Evolutionary conservation across 2,888 invertebrate genomes (phyloP).

Genomic region (Spodoptera exigua): DNA sequence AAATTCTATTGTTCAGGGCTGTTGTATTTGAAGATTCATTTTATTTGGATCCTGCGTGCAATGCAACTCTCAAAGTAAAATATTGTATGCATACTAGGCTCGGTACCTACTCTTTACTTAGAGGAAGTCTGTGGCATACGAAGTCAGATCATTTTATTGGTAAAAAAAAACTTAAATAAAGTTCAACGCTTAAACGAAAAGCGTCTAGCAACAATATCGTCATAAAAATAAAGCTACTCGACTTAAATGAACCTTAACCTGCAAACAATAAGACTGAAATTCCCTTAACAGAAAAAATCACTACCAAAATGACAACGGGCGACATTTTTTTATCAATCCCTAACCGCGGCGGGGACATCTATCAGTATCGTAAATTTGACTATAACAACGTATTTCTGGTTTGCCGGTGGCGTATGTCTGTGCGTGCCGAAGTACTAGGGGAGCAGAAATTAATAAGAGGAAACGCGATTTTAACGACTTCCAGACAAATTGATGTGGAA

Average conservation of each 20-base stretch:
- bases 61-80: too few species aligned
- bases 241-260: conserved; percentile 2
- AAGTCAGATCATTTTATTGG: too few species aligned
- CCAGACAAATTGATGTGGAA: conserved; percentile 82
- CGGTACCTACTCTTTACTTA: too few species aligned
- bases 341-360: conserved; percentile 63
- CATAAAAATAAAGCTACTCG: not conserved
- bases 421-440: conserved; percentile 69
- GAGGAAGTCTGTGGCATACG: too few species aligned
- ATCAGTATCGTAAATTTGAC: conserved; percentile 76
- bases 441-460: conserved; percentile 85
- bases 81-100: too few species aligned
- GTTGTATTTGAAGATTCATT: too few species aligned
- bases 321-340: conserved; percentile 62
- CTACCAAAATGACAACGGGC: conserved; percentile 37
- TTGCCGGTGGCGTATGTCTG: conserved; percentile 68
- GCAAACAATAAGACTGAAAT: conserved; percentile 7
- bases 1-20: too few species aligned
- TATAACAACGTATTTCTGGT: conserved; percentile 75
- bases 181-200: too few species aligned
- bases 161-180: too few species aligned
- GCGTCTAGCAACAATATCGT: too few species aligned
- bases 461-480: conserved; percentile 84
- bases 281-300: not conserved
- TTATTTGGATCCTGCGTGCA: too few species aligned